Evolutionary conservation across 37 sponge, comb jelly and placozoan species (phyloP).

Genomic region (Aphrocallistes beatrix): DNA sequence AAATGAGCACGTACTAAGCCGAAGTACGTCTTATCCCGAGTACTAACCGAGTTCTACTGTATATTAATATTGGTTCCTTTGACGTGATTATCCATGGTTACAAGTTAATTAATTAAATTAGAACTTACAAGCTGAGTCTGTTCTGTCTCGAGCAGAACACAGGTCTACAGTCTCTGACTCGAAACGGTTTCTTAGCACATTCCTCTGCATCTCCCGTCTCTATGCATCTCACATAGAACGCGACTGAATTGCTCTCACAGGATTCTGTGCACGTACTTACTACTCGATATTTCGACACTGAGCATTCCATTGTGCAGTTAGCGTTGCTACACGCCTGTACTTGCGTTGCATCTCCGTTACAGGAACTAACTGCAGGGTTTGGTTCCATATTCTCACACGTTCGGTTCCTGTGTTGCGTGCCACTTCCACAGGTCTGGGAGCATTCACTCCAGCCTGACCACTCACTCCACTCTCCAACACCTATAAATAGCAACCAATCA

Average conservation of each 20-base stretch:
- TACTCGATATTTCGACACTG: neutral
- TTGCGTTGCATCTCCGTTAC: neutral
- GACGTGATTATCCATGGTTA: no score
- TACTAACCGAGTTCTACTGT: no score
- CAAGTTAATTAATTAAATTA: no score
- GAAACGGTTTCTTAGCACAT: neutral
- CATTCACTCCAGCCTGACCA: constrained; percentile 4
- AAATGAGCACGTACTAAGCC: no score
- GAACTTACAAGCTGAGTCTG: neutral
- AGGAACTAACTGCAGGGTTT: neutral
- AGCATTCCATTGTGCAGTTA: neutral
- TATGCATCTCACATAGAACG: neutral
- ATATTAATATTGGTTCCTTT: no score
- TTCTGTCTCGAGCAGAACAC: neutral
- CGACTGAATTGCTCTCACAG: neutral
- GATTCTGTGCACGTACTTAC: neutral
- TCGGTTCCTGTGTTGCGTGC: neutral
- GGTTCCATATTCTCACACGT: neutral
- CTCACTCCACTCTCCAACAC: neutral
- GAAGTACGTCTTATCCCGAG: no score
- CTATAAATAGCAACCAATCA: no score
- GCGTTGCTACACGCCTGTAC: neutral
- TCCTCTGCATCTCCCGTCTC: neutral
- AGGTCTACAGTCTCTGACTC: neutral
- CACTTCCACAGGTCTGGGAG: neutral